phyloP scores from a whole-genome alignment of 2,797 vertebrate genomes.

The Myripristis murdjan region DNA sequence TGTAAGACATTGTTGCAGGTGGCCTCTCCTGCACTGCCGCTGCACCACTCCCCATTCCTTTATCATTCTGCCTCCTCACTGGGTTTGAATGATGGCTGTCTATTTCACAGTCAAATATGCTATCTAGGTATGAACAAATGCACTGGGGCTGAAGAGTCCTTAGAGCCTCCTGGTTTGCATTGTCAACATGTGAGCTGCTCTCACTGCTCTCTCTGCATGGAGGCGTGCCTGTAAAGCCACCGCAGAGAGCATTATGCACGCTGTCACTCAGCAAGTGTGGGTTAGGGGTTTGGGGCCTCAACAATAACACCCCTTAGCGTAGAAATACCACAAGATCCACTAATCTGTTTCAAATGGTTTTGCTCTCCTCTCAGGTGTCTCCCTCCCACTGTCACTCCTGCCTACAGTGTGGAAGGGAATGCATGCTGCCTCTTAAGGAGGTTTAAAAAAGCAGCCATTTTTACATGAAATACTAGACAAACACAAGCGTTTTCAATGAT shows the following conservation, averaged over 20 bases:
- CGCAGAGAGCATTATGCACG: background rate
- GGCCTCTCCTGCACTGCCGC: slow-evolving; percentile 42
- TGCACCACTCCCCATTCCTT: background rate
- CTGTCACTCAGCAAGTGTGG: slow-evolving; percentile 19
- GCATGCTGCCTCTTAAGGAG: too few species aligned
- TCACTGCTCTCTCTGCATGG: too few species aligned
- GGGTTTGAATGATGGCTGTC: background rate
- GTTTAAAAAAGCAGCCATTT: too few species aligned
- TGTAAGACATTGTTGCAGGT: background rate
- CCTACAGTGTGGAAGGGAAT: background rate
- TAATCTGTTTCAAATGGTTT: slow-evolving; percentile 1
- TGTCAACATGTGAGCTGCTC: background rate
- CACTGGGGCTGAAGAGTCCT: background rate
- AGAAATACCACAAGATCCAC: background rate
- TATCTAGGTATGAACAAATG: background rate
- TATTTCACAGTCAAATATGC: background rate
- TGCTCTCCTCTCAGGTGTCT: background rate
- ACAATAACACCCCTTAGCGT: slow-evolving; percentile 1
- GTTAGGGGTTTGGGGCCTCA: background rate
- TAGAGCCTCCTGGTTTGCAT: background rate
- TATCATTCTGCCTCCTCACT: background rate
- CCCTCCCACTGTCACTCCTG: slow-evolving; percentile 5
- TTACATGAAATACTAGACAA: too few species aligned
- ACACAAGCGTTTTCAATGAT: too few species aligned
- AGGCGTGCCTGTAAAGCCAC: background rate